Base-by-base conservation (phyloP, 1,140 invertebrate species). In the Penaeus chinensis region DNA sequence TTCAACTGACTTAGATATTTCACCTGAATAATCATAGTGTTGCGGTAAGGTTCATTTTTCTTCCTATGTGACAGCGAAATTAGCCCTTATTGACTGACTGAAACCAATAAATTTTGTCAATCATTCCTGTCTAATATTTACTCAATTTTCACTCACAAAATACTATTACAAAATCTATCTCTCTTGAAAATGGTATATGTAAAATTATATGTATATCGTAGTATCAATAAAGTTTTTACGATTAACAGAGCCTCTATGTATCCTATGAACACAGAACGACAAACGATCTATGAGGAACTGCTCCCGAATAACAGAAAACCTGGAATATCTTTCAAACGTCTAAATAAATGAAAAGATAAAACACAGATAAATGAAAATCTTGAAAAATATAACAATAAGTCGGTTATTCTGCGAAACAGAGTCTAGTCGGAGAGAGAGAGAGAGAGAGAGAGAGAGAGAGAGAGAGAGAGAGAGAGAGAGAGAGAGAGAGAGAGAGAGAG, bases 181-280 rank as follows among this genome's bases (percentile, higher is more conserved):
- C 81, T 83, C 81, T 83, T 83, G 81, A 71, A 83, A 83, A 83
- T 83, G 81, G 81, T 83, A 83, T 83, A 83, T 83, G 81, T 83
- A 83, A 83, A 83, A 83, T 83, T 83, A 83, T 71, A 83, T 83
- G 81, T 83, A 83, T 54, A 83, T 83, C 81, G 81, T 83, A 83
- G 81, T 71, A 83, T 83, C 81, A 83, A 83, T 83, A 83, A 83
- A 83, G 81, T 83, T 83, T 83, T 83, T 83, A 83, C 81, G 81
- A 83, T 83, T 83, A 42, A 65, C 37, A 5, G 3, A 0, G 3
- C 10, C 60, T 80, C 20, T 20, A 54, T 69, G 22, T 18, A 4
- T 19, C 18, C n/a, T 65, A 8, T 18, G 19, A 11, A 61, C 0
- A 5, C 22, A 20, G 1, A 20, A 20, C 19, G 18, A 37, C 22